A percentile compares a stretch with the other conserved stretches of the same genome.
These are phyloP conservation scores for Drosophila ironensis DNA, from an alignment of 1,140 invertebrate genomes.

Conservation along the genomic window DNA sequence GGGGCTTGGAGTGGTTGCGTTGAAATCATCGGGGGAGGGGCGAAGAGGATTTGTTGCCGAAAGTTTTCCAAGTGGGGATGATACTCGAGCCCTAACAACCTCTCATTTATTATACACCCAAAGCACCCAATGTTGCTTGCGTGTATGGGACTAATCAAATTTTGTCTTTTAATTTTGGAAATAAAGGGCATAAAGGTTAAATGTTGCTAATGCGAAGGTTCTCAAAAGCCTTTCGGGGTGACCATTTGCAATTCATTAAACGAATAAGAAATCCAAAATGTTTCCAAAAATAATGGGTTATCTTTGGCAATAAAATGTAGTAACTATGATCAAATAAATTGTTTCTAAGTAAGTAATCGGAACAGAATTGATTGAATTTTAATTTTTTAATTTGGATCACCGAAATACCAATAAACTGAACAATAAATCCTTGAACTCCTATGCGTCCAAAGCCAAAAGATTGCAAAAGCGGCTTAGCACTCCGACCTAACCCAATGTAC, in stretches of 20 bases:
- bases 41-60: neutral
- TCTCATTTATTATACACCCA: slow-evolving; percentile 19
- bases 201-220: slow-evolving; percentile 40
- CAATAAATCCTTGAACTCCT: too few relatives aligned
- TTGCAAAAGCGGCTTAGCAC: neutral
- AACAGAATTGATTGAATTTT: too few relatives aligned
- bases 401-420: too few relatives aligned
- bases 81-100: slow-evolving; percentile 3
- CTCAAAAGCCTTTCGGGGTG: slow-evolving; percentile 11
- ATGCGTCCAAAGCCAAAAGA: too few relatives aligned
- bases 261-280: neutral
- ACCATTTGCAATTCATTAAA: slow-evolving; percentile 39
- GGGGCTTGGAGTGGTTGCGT: neutral
- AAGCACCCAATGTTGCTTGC: slow-evolving; percentile 37
- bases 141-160: slow-evolving; percentile 66
- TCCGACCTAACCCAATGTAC: neutral
- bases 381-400: too few relatives aligned
- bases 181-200: slow-evolving; percentile 56
- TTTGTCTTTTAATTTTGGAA: slow-evolving; percentile 60
- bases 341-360: too few relatives aligned
- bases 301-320: neutral
- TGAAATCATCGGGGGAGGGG: neutral
- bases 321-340: too few relatives aligned
- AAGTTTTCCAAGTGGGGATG: slow-evolving; percentile 52
- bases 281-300: neutral